Evolutionary conservation across 2,888 invertebrate genomes (phyloP), one percentile per base, ranked within the genome.

Genomic region (Rhagophthalmus giganteus): DNA sequence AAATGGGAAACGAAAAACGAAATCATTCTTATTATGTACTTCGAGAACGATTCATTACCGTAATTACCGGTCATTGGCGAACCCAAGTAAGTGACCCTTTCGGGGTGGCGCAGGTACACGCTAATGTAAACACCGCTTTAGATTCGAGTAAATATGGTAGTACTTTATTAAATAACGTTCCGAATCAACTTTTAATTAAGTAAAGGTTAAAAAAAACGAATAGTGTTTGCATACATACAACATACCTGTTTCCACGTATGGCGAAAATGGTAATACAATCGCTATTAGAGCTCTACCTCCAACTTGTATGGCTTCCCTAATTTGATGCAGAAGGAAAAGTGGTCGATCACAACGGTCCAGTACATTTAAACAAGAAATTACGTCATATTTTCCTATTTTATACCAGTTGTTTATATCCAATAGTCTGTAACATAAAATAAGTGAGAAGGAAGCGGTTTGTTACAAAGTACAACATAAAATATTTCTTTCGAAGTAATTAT

Each of bases 341-440:
- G 98, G 96, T 61, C 83, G 83, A 71, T 88, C 88, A 77, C 96
- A 96, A 42, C 98, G 85, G 76, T 99, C 98, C 59, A 98, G 78
- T 20, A 98, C 82, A 75, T 99, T 99, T 56, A 99, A 78, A 75
- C 95, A 96, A 54, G 88, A 84, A 58, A 95, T 87, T 56, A 92
- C 83, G 66, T 91, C 86, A 76, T 84, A 92, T 60, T 79, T 79
- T 37, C 78, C 75, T 30, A 70, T 66, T 42, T 74, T 70, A 47
- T 77, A 73, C 88, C 88, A 89, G 2, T 78, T 76, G 26, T 88
- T 84, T 1, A 85, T 79, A 60, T 87, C 88, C 35, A 91, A 73
- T 11, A 90, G 72, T 31, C 90, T 90, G 76, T 31, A 75, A 75
- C 20, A 24, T 25, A 8, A 13, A 24, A 35, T 20, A 20, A 20